Evolutionary conservation across 2,113 vertebrate genomes (phyloP), one percentile per base, ranked within the genome.

Genomic region (Chlorodrepanis virens): DNA sequence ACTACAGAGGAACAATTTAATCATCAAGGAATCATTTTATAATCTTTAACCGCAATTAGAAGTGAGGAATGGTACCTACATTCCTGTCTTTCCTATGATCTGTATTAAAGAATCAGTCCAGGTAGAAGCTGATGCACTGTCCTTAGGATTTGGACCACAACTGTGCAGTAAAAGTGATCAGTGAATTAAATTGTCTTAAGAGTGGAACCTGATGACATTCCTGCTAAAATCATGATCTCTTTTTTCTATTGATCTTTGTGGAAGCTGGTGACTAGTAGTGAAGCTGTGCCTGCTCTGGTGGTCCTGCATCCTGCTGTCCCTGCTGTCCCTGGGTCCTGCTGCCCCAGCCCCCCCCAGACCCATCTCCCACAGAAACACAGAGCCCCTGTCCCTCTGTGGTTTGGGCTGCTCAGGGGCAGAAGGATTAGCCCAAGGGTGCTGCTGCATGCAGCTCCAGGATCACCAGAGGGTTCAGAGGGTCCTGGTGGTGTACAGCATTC

Each of bases 21-120:
- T 76, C 35, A 29, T 78, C 85, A 59, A 59, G 40, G 57, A 82
- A 67, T 93, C 6, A 39, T 93, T 93, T 86, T 57, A 63, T 91
- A 83, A 72, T 88, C 81, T 71, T 87, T 75, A 90, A 69, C 40
- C 4, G 0, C 50, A 65, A 11, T 83, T n/a, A 8, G 37, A 86
- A 77, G 65, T 65, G 68, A 86, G 72, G 49, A 78, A 45, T 63
- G 61, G 49, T 69, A 9, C 21, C 3, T 31, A 60, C 15, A 12
- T 80, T 83, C 35, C 35, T 54, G 3, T 56, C 40, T 76, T 70
- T 82, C 22, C 2, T 27, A 25, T 53, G 64, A 81, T 82, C 37
- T 14, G 1, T 50, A 9, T 19, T 63, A 45, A 69, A 53, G 54
- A 91, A 54, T 89, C 71, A 76, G 5, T 77, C 44, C 78, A 50